A percentile compares a stretch with the other conserved stretches of the same genome.
phyloP scores from a whole-genome alignment of 1,140 invertebrate species.

The Hesperophylax magnus region DNA sequence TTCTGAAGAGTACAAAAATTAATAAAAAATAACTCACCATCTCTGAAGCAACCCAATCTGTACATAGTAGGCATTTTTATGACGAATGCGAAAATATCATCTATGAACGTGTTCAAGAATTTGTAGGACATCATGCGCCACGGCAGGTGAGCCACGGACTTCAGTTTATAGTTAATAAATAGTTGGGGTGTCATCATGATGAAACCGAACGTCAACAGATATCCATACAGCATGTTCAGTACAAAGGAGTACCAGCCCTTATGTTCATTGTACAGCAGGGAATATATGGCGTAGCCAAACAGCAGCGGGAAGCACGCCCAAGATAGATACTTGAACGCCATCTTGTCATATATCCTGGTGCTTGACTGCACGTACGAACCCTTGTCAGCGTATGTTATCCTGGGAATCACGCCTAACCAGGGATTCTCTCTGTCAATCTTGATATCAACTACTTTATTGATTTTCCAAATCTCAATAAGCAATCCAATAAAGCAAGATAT shows the following conservation, averaged over 20 bases:
- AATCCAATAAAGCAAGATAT: conserved; percentile 94
- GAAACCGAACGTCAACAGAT: conserved; percentile 98
- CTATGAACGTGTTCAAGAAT: conserved; percentile 99
- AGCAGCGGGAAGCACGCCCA: conserved; percentile 96
- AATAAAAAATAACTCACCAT: conserved; percentile 76
- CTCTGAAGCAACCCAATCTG: conserved; percentile 94
- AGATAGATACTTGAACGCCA: conserved; percentile 97
- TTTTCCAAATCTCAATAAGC: conserved; percentile 99
- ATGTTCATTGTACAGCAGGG: conserved; percentile 97
- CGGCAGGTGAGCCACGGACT: conserved; percentile 98
- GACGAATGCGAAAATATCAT: conserved; percentile 99
- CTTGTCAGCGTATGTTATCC: conserved; percentile 90
- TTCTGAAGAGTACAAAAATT: no score
- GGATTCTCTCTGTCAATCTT: conserved; percentile 83
- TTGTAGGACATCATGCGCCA: conserved; percentile 99
- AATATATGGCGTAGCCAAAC: conserved; percentile 94
- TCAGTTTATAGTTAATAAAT: conserved; percentile 99
- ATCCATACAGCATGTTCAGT: conserved; percentile 97
- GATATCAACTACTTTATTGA: conserved; percentile 95
- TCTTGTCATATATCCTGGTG: conserved; percentile 94
- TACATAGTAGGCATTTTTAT: conserved; percentile 99
- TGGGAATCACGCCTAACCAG: conserved; percentile 85
- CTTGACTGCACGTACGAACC: conserved; percentile 96
- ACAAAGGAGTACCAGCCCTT: conserved; percentile 98
- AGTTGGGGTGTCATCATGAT: conserved; percentile 99